A percentile compares a stretch with the other conserved stretches of the same genome.
phyloP scores from a whole-genome alignment of 2,113 vertebrate species.

The Mungos mungo region DNA sequence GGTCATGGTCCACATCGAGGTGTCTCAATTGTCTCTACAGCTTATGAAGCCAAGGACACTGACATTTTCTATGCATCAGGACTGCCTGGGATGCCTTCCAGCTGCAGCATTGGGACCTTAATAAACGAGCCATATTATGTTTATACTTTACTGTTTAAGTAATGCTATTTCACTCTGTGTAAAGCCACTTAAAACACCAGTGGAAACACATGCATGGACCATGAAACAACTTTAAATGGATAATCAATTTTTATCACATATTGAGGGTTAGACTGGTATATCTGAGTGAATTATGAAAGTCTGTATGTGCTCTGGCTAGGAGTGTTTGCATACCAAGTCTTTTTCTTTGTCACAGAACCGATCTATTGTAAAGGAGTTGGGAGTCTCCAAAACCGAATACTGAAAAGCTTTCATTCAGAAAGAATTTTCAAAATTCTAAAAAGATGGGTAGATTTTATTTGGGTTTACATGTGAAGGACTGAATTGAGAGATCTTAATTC shows the following conservation, averaged over 20 bases:
- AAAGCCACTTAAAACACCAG: slow-evolving; percentile 82
- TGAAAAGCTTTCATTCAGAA: background rate
- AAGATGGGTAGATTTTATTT: slow-evolving; percentile 4
- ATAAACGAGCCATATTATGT: slow-evolving; percentile 73
- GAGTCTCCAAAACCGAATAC: slow-evolving; percentile 43
- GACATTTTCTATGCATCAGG: slow-evolving; percentile 50
- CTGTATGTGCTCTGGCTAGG: slow-evolving; percentile 69
- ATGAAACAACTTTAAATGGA: slow-evolving; percentile 86
- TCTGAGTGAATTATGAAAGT: slow-evolving; percentile 83
- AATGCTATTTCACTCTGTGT: slow-evolving; percentile 79
- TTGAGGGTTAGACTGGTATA: slow-evolving; percentile 80
- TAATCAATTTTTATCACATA: slow-evolving; percentile 90
- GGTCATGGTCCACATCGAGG: background rate
- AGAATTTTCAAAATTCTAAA: slow-evolving; percentile 26
- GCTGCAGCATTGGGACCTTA: slow-evolving; percentile 73
- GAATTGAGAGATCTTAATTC: background rate
- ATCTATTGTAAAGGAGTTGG: background rate
- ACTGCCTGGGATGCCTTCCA: slow-evolving; percentile 61
- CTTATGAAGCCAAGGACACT: slow-evolving; percentile 48
- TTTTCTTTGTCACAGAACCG: slow-evolving; percentile 53
- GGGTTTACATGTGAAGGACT: background rate
- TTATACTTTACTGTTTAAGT: slow-evolving; percentile 81
- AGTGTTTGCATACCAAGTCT: slow-evolving; percentile 69
- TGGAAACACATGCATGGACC: slow-evolving; percentile 83
- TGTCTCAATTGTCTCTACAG: background rate